Evolutionary conservation across 2,888 invertebrate genomes (phyloP).

Genomic region (Cryptocephalus moraei): DNA sequence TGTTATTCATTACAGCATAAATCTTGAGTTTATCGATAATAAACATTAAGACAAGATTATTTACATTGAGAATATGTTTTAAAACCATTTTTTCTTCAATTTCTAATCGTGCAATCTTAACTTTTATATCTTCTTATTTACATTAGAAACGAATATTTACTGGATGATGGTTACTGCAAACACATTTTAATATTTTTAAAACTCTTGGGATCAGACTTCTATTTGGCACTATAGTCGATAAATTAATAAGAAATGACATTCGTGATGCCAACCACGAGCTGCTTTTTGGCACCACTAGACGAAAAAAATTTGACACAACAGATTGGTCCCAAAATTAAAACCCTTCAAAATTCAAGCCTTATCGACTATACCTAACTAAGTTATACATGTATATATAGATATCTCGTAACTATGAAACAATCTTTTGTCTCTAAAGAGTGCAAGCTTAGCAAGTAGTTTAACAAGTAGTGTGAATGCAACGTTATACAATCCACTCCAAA

Average conservation of each 20-base stretch:
- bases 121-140: neutral
- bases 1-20: too few relatives aligned
- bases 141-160: neutral
- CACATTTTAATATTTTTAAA: constrained; percentile 1
- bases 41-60: too few relatives aligned
- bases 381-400: too few relatives aligned
- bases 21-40: too few relatives aligned
- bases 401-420: too few relatives aligned
- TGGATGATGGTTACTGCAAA: neutral
- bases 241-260: constrained; percentile 1
- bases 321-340: constrained; percentile 2
- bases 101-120: neutral
- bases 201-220: constrained; percentile 3
- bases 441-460: too few relatives aligned
- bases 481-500: too few relatives aligned
- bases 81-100: neutral
- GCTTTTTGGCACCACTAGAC: neutral
- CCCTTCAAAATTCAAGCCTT: too few relatives aligned
- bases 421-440: too few relatives aligned
- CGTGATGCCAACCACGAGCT: constrained; percentile 5
- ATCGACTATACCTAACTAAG: too few relatives aligned
- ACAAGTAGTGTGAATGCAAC: too few relatives aligned
- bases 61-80: neutral
- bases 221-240: constrained; percentile 5
- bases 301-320: neutral